Percentiles rank a stretch among this genome's conserved stretches.
Conservation (phyloP, 2,797 vertebrate genomes). For the Acanthornis magna region DNA sequence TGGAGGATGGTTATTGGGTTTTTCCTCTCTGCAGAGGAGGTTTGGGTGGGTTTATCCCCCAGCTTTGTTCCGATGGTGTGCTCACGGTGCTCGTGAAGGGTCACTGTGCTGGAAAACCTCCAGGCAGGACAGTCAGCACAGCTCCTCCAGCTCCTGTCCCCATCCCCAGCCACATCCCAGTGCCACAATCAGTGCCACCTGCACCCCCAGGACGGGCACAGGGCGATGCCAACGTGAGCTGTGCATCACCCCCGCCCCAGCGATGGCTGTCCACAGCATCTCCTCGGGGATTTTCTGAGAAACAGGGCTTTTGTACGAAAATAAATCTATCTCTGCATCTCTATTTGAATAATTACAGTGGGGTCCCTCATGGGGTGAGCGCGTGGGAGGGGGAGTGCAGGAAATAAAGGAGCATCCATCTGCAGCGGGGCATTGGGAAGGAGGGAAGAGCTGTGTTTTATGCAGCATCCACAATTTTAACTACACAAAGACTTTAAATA, state of each 20-base stretch:
- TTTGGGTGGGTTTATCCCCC: not conserved
- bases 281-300: rapidly evolving
- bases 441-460: not conserved
- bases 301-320: not conserved
- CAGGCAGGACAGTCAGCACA: not conserved
- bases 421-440: not conserved
- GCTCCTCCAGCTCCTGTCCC: not conserved
- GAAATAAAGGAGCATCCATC: not conserved
- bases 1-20: not conserved
- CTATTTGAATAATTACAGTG: rapidly evolving
- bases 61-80: not conserved
- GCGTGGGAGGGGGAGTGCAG: not conserved
- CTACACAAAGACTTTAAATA: not conserved
- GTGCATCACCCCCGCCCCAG: rapidly evolving
- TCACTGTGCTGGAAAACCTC: not conserved
- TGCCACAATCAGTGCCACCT: not conserved
- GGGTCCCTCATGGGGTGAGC: not conserved
- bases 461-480: not conserved
- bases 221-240: rapidly evolving
- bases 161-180: not conserved
- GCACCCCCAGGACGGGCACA: not conserved
- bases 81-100: rapidly evolving
- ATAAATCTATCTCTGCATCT: not conserved
- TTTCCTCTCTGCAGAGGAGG: not conserved
- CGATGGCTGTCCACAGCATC: not conserved